Base-by-base conservation (phyloP, 2,888 invertebrate species). In the Eristalis arbustorum region DNA sequence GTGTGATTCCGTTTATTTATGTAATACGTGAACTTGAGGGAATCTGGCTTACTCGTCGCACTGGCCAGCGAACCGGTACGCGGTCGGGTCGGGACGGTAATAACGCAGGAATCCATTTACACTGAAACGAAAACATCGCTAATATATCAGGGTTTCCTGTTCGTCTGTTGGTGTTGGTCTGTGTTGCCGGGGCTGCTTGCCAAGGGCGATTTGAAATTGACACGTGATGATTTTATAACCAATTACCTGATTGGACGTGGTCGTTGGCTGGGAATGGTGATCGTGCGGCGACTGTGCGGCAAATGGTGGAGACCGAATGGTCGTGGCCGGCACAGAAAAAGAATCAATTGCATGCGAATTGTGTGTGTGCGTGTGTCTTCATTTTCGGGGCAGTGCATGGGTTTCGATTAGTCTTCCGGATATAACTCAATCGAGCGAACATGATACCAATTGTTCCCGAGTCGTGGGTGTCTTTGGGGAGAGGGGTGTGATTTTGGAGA, bases 221-320 rank as follows among this genome's bases (percentile, higher is more conserved):
- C 88, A 88, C 84, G 88, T 88, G 88, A 88, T 88, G 88, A 88
- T 88, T 88, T 88, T 88, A 88, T 85, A 88, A 88, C 82, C 88
- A 88, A 88, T 88, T 88, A 88, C 71, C 75, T 85, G 88, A 88
- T 88, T 85, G 85, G 83, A 83, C 78, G 68, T 79, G 83, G 83
- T 81, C 76, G 84, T 81, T 77, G 66, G 34, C 73, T 77, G 66
- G 23, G 61, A 69, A 69, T 75, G 74, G 10, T 11, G 18, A 37
- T 23, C 23, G 13, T 37, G 37, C 3, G 37, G n/a, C 56, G 3
- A 4, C n/a, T 3, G 18, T 3, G 18, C 8, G 49, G 49, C 49
- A 18, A 18, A 49, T 49, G 49, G 49, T 49, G 49, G 49, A 6
- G 56, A 56, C 56, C 14, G 56, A 59, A 25, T 59, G 25, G 25